These are phyloP conservation scores for Panthera uncia DNA, from an alignment of 2,113 vertebrate genomes.

Conservation along the genomic window DNA sequence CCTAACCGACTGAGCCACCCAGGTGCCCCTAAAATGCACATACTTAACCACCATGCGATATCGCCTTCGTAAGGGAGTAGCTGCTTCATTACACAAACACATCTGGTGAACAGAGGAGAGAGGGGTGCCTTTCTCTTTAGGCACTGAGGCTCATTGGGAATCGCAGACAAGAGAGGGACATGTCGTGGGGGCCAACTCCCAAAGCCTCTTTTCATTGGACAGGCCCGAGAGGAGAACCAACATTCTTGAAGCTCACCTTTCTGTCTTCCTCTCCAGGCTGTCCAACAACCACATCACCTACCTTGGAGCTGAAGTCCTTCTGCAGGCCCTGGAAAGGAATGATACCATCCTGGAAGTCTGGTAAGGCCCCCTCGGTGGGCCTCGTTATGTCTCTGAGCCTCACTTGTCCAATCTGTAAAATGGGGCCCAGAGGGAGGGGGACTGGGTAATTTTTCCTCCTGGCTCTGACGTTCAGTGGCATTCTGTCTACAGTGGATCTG, in stretches of 20 bases:
- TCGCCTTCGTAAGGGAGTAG: not conserved
- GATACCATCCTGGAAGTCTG: constrained; percentile 86
- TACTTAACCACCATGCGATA: not conserved
- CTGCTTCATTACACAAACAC: not conserved
- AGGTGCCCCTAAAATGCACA: not conserved
- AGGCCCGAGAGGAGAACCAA: not conserved
- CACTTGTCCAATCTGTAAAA: not conserved
- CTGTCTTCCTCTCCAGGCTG: constrained; percentile 82
- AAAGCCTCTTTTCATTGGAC: not conserved
- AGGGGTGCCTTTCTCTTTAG: not conserved
- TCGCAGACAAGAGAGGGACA: not conserved
- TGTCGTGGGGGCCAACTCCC: not conserved
- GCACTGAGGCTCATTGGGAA: fast-evolving
- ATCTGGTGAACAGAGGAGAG: not conserved
- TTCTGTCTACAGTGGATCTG: not conserved
- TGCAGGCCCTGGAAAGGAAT: constrained; percentile 85
- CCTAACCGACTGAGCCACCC: too few relatives aligned
- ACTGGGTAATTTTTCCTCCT: not conserved
- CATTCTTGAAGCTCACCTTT: not conserved
- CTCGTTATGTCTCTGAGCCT: not conserved
- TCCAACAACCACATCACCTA: constrained; percentile 88
- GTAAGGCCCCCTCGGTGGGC: constrained; percentile 73
- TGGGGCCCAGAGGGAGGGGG: not conserved
- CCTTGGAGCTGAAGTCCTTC: constrained; percentile 86
- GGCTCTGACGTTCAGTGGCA: not conserved